A percentile compares a stretch with the other conserved stretches of the same genome.
phyloP scores from a whole-genome alignment of 35 echinoderm and acorn worm species.

The Patiria miniata region DNA sequence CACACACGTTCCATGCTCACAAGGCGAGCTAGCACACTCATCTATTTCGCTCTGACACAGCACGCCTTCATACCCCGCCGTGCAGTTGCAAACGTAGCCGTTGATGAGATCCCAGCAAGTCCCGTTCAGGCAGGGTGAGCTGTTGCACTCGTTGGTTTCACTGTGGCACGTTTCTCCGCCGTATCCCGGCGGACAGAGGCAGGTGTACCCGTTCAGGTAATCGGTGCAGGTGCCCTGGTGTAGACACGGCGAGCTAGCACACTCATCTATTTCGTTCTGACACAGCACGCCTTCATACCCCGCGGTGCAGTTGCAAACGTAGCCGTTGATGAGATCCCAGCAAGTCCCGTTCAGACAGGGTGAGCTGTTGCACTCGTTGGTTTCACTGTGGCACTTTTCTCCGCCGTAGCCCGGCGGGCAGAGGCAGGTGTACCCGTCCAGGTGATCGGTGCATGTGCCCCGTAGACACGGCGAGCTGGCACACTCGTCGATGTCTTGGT shows the following conservation, averaged over 20 bases:
- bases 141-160: conserved; percentile 69
- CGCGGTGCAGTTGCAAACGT: conserved; percentile 51
- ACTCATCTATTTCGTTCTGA: conserved; percentile 46
- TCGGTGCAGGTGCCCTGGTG: conserved; percentile 58
- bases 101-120: conserved; percentile 53
- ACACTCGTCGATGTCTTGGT: conserved; percentile 82
- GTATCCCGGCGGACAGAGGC: conserved; percentile 55
- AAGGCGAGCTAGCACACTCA: conserved; percentile 47
- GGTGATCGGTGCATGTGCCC: conserved; percentile 52
- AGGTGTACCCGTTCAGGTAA: conserved; percentile 34
- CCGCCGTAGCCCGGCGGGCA: conserved; percentile 58
- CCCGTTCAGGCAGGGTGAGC: conserved; percentile 49
- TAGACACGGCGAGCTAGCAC: conserved; percentile 46
- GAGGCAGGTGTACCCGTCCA: conserved; percentile 40
- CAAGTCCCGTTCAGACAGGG: conserved; percentile 61
- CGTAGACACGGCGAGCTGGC: conserved; percentile 38
- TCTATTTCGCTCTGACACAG: conserved; percentile 41
- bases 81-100: conserved; percentile 62
- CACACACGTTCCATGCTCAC: conserved; percentile 56
- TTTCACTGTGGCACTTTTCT: conserved; percentile 46
- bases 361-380: conserved; percentile 57
- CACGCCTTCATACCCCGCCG: conserved; percentile 49
- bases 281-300: conserved; percentile 52
- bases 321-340: conserved; percentile 56
- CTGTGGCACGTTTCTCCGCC: conserved; percentile 44